Conservation (phyloP, 2,113 vertebrate genomes). For the Leptocoma aspasia region DNA sequence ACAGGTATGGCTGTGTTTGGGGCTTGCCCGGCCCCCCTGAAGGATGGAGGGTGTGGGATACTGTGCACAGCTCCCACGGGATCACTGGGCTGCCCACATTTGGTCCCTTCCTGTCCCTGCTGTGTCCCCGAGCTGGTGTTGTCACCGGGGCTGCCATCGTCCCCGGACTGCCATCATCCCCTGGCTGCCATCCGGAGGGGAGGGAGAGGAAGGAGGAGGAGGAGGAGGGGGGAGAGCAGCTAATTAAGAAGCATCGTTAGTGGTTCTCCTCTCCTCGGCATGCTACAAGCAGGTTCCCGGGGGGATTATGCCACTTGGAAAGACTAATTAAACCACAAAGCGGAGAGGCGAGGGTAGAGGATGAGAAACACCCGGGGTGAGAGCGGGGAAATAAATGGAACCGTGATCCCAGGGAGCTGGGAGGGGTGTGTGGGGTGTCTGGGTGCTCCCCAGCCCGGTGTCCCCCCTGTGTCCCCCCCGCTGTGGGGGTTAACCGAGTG, state of each 20-base stretch:
- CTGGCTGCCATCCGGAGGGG: not conserved
- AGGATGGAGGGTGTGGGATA: not conserved
- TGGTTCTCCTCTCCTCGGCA: conserved; percentile 41
- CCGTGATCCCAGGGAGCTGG: not conserved
- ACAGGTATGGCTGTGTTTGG: conserved; percentile 72
- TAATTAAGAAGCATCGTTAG: conserved; percentile 66
- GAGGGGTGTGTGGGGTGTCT: not conserved
- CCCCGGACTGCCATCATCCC: not conserved
- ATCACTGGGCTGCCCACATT: not conserved
- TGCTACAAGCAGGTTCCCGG: conserved; percentile 48
- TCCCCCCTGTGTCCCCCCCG: not conserved
- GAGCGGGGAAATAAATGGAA: not conserved
- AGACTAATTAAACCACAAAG: conserved; percentile 70
- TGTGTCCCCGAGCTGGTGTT: not conserved
- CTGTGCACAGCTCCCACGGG: fast-evolving
- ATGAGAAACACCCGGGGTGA: not conserved
- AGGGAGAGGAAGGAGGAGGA: not conserved
- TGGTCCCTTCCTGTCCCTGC: not conserved
- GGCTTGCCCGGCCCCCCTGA: fast-evolving
- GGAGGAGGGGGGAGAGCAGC: not conserved
- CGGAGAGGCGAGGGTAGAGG: not conserved
- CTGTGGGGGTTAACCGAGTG: not conserved
- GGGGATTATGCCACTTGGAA: conserved; percentile 59
- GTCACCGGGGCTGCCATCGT: not conserved
- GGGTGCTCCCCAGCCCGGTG: not conserved